Evolutionary conservation across 2,888 invertebrate genomes (phyloP).

Genomic region (Aradus depressus): DNA sequence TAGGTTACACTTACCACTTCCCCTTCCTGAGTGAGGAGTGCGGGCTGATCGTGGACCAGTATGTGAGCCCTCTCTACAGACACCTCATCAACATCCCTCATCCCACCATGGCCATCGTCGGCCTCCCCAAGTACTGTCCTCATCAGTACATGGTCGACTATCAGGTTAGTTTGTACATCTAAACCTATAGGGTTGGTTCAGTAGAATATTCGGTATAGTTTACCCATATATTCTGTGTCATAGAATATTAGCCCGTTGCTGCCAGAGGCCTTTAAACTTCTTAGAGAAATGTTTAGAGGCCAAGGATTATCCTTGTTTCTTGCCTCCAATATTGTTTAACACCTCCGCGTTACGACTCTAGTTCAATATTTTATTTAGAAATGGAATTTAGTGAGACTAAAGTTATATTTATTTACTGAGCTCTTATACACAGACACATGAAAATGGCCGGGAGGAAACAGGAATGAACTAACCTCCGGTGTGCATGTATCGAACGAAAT

Average conservation of each 20-base stretch:
- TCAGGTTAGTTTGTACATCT: slow-evolving; percentile 57
- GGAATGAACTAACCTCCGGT: too few species aligned
- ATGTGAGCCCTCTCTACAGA: slow-evolving; percentile 67
- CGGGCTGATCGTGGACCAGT: slow-evolving; percentile 65
- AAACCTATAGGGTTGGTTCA: background rate
- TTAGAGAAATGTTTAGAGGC: too few species aligned
- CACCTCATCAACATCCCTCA: slow-evolving; percentile 63
- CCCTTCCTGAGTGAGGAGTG: slow-evolving; percentile 63
- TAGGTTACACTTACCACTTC: slow-evolving; percentile 65
- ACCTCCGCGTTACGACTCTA: background rate
- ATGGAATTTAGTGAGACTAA: too few species aligned
- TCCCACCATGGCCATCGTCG: slow-evolving; percentile 66
- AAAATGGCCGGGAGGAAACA: too few species aligned
- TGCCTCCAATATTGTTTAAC: background rate
- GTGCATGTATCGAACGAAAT: too few species aligned
- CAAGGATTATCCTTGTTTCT: too few species aligned
- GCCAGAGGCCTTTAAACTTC: too few species aligned
- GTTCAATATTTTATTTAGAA: background rate
- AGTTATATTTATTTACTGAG: too few species aligned
- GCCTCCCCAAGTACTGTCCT: slow-evolving; percentile 55
- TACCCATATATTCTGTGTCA: background rate
- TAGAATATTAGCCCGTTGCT: too few species aligned
- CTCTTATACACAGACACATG: too few species aligned
- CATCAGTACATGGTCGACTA: slow-evolving; percentile 58
- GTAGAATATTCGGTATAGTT: too few species aligned